Evolutionary conservation across 2,888 invertebrate species (phyloP).

Genomic region (Synergus itoensis): DNA sequence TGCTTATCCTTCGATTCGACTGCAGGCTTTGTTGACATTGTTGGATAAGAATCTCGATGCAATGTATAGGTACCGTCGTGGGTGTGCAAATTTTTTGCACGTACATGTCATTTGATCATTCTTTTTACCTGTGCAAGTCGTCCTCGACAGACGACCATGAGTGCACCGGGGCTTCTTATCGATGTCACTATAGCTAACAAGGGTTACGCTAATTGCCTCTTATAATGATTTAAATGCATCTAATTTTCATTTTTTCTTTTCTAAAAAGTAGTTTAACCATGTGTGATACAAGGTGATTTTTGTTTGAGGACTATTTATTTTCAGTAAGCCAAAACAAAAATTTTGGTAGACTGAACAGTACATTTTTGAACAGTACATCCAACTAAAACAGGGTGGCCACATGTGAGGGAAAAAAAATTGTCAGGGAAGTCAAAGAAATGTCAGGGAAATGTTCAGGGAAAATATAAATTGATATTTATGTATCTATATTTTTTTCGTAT

Average conservation of each 20-base stretch:
- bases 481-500: too few relatives aligned
- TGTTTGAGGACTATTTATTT: too few relatives aligned
- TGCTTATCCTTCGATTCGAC: slow-evolving; percentile 8
- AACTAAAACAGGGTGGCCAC: too few relatives aligned
- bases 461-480: too few relatives aligned
- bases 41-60: slow-evolving; percentile 18
- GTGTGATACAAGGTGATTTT: background rate
- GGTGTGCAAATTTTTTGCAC: slow-evolving; percentile 2
- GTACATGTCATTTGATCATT: slow-evolving; percentile 16
- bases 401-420: too few relatives aligned
- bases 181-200: background rate
- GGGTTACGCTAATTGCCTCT: background rate
- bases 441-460: too few relatives aligned
- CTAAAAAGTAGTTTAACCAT: background rate
- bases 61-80: background rate
- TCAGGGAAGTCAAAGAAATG: too few relatives aligned
- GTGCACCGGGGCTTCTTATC: slow-evolving; percentile 9
- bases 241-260: background rate
- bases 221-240: background rate
- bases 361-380: too few relatives aligned
- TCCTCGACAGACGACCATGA: slow-evolving; percentile 1
- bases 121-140: background rate
- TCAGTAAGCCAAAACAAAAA: too few relatives aligned
- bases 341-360: too few relatives aligned
- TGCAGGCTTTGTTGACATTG: slow-evolving; percentile 27